Conservation (phyloP, 2,888 invertebrate genomes). For the Cancer borealis region DNA sequence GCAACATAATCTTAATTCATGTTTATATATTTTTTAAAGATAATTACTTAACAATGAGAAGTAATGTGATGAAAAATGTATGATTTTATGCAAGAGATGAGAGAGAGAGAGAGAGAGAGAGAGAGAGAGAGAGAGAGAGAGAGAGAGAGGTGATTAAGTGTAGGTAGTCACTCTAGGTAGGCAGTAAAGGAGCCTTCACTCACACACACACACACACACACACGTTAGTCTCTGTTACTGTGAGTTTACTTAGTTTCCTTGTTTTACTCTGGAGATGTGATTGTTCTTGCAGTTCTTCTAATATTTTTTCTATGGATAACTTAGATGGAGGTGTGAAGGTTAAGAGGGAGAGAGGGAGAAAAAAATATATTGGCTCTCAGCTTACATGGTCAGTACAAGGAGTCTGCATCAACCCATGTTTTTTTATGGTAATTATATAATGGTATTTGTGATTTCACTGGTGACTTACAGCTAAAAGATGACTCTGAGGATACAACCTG, state of each 20-base stretch:
- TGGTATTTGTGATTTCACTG: slow-evolving; percentile 24
- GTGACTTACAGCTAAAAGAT: slow-evolving; percentile 2
- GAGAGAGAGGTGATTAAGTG: too few species aligned
- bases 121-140: too few species aligned
- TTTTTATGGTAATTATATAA: neutral
- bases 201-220: too few species aligned
- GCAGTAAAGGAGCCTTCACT: too few species aligned
- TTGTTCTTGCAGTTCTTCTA: neutral
- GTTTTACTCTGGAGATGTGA: neutral
- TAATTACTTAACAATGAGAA: too few species aligned
- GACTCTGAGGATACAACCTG: slow-evolving; percentile 32
- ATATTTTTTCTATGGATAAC: neutral
- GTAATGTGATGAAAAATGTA: too few species aligned
- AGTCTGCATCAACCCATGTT: neutral
- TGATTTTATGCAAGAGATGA: too few species aligned
- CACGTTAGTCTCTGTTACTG: too few species aligned
- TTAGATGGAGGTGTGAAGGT: neutral
- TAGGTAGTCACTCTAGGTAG: too few species aligned
- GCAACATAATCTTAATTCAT: too few species aligned
- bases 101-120: too few species aligned
- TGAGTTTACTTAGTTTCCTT: neutral
- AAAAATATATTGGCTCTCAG: slow-evolving; percentile 34
- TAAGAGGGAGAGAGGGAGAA: slow-evolving; percentile 14
- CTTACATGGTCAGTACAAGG: slow-evolving; percentile 13
- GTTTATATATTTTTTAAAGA: too few species aligned